Percentiles rank a stretch among this genome's conserved stretches.
Conservation (phyloP, 2,888 invertebrate genomes). For the Antitype chi region DNA sequence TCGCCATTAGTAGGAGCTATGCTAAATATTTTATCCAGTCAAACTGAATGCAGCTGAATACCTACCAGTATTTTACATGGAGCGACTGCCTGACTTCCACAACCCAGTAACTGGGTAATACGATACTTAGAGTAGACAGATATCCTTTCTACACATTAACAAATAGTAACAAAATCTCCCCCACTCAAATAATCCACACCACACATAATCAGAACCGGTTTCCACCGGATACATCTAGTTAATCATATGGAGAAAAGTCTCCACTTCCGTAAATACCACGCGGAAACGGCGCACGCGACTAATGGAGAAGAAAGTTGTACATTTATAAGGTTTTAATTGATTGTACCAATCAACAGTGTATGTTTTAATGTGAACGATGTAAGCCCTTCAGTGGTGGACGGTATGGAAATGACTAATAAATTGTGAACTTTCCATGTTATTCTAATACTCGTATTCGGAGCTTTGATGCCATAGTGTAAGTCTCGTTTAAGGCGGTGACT, state of each 20-base stretch:
- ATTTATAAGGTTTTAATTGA: slow-evolving; percentile 46
- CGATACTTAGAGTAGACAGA: too few species aligned
- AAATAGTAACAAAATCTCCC: neutral
- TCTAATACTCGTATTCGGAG: too few species aligned
- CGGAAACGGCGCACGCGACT: slow-evolving; percentile 42
- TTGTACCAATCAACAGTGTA: slow-evolving; percentile 32
- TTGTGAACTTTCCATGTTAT: slow-evolving; percentile 1
- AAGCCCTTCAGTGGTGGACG: neutral
- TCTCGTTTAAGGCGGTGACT: too few species aligned
- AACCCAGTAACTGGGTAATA: too few species aligned
- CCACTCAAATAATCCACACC: slow-evolving; percentile 20
- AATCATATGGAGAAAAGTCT: slow-evolving; percentile 42
- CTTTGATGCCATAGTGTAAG: too few species aligned
- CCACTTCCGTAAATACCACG: slow-evolving; percentile 37
- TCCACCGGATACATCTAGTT: slow-evolving; percentile 23
- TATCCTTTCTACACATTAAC: too few species aligned
- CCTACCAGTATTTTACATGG: too few species aligned
- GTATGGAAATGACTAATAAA: neutral
- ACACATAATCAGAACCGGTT: slow-evolving; percentile 28
- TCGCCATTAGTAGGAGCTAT: too few species aligned
- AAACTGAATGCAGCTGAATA: too few species aligned
- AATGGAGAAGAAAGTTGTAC: slow-evolving; percentile 45
- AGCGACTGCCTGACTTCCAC: too few species aligned
- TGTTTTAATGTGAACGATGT: slow-evolving; percentile 8
- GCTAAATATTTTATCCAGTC: too few species aligned